Evolutionary conservation across 2,888 invertebrate genomes (phyloP), one percentile per base, ranked within the genome.

Genomic region (Hirtodrosophila trivittata): DNA sequence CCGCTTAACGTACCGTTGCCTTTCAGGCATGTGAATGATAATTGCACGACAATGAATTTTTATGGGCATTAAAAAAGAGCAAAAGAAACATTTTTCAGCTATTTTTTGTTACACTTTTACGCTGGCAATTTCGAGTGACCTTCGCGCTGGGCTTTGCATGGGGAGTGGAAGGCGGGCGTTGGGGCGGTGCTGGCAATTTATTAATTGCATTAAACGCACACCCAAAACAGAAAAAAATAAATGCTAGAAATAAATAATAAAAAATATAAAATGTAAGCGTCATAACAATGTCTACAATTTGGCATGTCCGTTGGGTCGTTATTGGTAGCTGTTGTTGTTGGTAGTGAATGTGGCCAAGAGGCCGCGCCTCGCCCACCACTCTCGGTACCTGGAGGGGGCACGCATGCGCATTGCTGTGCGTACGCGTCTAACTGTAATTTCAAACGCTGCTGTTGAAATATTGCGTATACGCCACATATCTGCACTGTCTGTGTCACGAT

Each of bases 1-100:
- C 30, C 25, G 26, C 43, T 65, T 63, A 25, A 75, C 71, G 70
- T 54, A 33, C 63, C 66, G 75, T 43, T 78, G 75, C 55, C 64
- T 84, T 84, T 59, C 55, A 60, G 55, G 56, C 70, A 82, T 71
- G 78, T 77, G 71, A 78, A 71, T 58, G 51, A 70, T 77, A 80
- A 86, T 86, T 65, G 85, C 77, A 38, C 84, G 86, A 74, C 84
- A 80, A 73, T 86, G 80, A 72, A 63, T 67, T 87, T 38, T 81
- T 14, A 75, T 81, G 71, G 81, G 59, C 60, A 66, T 21, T 21
- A 21, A 21, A 21, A 21, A 5, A 2, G 5, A 21, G 5, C 18
- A 21, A 21, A 21, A 21, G 5, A 21, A 21, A 60, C 63, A 52
- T 66, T 85, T 77, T 70, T 32, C 37, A 30, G 14, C 57, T 66